phyloP scores from a whole-genome alignment of 1,140 invertebrate species.

The Sminthurinus signatus region DNA sequence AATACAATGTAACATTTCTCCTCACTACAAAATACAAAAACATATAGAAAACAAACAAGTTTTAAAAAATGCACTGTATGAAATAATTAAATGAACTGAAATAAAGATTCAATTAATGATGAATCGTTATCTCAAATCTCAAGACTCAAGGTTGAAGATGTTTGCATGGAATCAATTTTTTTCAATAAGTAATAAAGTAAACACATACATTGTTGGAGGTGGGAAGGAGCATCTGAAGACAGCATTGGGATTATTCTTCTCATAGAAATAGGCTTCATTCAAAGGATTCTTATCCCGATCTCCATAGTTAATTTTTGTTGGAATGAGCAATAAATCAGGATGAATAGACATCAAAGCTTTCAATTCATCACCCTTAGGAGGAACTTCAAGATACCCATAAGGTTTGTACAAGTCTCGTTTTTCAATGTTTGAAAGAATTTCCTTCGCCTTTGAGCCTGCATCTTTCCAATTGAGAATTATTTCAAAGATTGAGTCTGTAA shows the following conservation, averaged over 20 bases:
- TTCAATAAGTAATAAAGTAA: not conserved
- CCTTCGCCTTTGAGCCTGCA: not conserved
- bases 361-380: not conserved
- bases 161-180: too few species aligned
- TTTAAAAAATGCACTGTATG: too few species aligned
- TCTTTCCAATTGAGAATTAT: conserved; percentile 17
- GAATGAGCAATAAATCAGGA: not conserved
- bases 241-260: conserved; percentile 13
- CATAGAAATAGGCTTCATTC: conserved; percentile 24
- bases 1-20: too few species aligned
- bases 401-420: conserved; percentile 28
- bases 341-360: conserved; percentile 12
- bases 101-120: too few species aligned
- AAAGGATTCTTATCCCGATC: conserved; percentile 25
- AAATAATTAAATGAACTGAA: too few species aligned
- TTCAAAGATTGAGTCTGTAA: conserved; percentile 31
- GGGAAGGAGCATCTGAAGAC: not conserved
- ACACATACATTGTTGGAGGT: conserved; percentile 17
- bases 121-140: too few species aligned
- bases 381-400: conserved; percentile 15
- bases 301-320: conserved; percentile 27
- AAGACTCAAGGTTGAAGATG: too few species aligned
- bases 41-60: too few species aligned
- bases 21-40: too few species aligned
- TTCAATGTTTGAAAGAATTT: conserved; percentile 17